Conservation (phyloP, 2,888 invertebrate genomes). For the Lacanobia oleracea region DNA sequence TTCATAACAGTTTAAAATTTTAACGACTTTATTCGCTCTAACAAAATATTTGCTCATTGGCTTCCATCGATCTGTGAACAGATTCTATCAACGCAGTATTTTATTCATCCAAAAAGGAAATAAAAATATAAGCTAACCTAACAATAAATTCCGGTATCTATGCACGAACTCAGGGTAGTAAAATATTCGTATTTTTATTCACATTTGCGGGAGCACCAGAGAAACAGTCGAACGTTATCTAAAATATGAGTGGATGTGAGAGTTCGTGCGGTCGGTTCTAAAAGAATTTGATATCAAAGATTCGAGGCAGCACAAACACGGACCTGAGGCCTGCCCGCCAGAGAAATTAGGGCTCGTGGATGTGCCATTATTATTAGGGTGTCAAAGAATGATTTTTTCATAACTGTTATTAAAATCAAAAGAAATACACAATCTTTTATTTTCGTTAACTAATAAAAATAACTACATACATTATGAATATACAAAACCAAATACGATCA, state of each 20-base stretch:
- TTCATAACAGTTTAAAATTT: background rate
- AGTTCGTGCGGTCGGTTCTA: constrained; percentile 85
- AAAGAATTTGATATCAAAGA: constrained; percentile 89
- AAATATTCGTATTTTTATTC: constrained; percentile 85
- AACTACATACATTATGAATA: too few relatives aligned
- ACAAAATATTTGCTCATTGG: constrained; percentile 43
- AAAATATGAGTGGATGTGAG: constrained; percentile 85
- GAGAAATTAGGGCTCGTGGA: constrained; percentile 50
- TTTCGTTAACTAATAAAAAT: too few relatives aligned
- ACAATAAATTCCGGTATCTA: constrained; percentile 76
- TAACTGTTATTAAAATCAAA: too few relatives aligned
- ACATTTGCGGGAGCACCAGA: constrained; percentile 76
- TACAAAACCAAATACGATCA: too few relatives aligned
- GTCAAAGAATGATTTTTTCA: constrained; percentile 14
- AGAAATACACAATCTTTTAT: too few relatives aligned
- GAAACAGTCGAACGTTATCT: constrained; percentile 87
- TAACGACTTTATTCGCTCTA: background rate
- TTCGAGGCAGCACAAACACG: constrained; percentile 74
- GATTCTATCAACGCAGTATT: constrained; percentile 54
- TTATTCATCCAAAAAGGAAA: constrained; percentile 65
- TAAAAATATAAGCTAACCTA: constrained; percentile 67
- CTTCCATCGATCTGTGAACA: constrained; percentile 43
- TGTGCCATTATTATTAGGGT: constrained; percentile 30
- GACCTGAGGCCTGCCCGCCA: constrained; percentile 54
- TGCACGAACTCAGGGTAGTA: constrained; percentile 73